Percentiles rank a stretch among this genome's conserved stretches.
Evolutionary conservation across 2,113 vertebrate species (phyloP).

Genomic region (Pelecanoides urinatrix): DNA sequence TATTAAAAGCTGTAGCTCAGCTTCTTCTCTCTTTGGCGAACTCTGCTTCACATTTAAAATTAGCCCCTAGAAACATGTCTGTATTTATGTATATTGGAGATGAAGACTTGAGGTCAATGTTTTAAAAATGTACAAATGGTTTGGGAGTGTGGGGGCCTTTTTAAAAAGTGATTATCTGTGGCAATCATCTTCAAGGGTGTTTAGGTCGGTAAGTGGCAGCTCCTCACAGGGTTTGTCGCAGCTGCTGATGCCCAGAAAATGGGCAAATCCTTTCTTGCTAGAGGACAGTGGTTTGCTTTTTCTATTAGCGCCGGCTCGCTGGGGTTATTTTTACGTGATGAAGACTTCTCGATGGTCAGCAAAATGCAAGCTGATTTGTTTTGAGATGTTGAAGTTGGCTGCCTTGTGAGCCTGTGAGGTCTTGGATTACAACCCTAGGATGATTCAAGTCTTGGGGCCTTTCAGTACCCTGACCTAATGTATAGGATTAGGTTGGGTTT

Average conservation of each 20-base stretch:
- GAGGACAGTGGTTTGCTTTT: background rate
- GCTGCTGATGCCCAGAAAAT: background rate
- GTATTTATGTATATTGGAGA: background rate
- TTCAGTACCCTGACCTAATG: background rate
- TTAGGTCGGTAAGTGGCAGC: background rate
- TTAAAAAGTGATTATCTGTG: background rate
- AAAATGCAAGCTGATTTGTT: background rate
- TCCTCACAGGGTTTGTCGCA: fast-evolving
- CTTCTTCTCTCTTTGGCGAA: background rate
- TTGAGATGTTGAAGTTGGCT: background rate
- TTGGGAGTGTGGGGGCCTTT: background rate
- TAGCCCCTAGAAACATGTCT: background rate
- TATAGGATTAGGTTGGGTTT: background rate
- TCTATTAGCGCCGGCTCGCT: background rate
- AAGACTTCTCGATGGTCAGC: background rate
- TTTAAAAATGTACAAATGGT: background rate
- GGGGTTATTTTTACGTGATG: background rate
- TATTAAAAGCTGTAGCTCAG: background rate
- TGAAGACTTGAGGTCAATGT: background rate
- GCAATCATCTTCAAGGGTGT: background rate
- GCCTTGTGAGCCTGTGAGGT: background rate
- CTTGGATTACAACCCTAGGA: background rate
- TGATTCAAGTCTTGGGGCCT: background rate
- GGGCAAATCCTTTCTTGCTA: background rate
- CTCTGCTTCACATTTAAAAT: background rate